These are phyloP conservation scores for Equus quagga DNA, from an alignment of 2,113 vertebrate genomes.

Conservation along the genomic window DNA sequence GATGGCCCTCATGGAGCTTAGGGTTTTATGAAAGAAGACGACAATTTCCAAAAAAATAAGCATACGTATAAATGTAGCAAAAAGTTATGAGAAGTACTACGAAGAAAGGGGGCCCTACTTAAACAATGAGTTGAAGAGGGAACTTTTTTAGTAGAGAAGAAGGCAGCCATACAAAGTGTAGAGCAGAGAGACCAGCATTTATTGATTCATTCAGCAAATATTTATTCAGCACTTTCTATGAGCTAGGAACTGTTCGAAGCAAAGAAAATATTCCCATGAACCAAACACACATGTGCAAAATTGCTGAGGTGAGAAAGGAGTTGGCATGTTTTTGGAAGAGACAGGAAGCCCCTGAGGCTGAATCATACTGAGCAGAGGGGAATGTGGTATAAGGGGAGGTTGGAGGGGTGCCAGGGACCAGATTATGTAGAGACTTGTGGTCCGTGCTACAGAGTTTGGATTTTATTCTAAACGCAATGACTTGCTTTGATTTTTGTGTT, in stretches of 20 bases:
- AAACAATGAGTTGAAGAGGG: background rate
- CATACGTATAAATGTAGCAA: background rate
- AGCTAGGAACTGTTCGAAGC: background rate
- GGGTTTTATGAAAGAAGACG: background rate
- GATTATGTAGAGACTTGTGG: background rate
- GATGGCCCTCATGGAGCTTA: background rate
- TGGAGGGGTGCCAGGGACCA: background rate
- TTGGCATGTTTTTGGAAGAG: background rate
- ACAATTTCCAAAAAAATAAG: background rate
- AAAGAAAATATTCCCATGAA: background rate
- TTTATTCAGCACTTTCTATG: background rate
- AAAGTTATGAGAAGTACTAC: background rate
- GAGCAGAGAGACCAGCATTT: background rate
- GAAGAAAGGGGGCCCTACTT: background rate
- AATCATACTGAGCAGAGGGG: background rate
- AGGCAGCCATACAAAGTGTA: background rate
- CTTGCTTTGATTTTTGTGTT: background rate
- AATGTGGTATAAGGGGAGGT: background rate
- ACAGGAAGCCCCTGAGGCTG: background rate
- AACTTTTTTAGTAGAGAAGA: background rate
- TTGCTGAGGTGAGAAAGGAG: background rate
- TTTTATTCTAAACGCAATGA: background rate
- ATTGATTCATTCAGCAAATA: conserved; percentile 28
- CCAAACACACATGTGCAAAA: background rate
- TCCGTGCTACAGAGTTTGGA: background rate